Evolutionary conservation across 2,797 vertebrate genomes (phyloP).

Genomic region (Tamandua tetradactyla): DNA sequence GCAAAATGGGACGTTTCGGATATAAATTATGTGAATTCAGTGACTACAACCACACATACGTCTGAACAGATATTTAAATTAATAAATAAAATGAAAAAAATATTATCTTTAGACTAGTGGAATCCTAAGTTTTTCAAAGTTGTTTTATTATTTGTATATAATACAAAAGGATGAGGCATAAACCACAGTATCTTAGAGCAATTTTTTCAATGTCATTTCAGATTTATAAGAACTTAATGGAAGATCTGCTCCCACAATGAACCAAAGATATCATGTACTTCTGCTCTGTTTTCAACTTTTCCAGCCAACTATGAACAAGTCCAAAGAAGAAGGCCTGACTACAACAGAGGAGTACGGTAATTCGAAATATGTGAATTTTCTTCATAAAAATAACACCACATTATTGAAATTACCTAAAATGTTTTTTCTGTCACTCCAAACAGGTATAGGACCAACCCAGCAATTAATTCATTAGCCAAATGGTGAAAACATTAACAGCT

Average conservation of each 20-base stretch:
- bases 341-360: not conserved
- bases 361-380: not conserved
- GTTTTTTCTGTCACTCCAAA: not conserved
- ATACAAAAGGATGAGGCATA: not conserved
- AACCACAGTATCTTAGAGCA: not conserved
- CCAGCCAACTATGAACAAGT: not conserved
- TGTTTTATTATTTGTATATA: not conserved
- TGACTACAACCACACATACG: not conserved
- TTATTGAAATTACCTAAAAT: not conserved
- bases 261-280: not conserved
- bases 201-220: not conserved
- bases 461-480: not conserved
- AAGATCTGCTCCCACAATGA: not conserved
- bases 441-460: not conserved
- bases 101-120: not conserved
- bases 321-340: not conserved
- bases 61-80: not conserved
- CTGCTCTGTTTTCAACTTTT: not conserved
- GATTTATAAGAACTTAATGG: not conserved
- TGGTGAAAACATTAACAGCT: slow-evolving; percentile 16
- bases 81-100: not conserved
- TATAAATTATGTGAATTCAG: not conserved
- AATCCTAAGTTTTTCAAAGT: not conserved
- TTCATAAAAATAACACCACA: not conserved
- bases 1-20: not conserved